Base-by-base conservation (phyloP, 2,888 invertebrate species). In the Timandra comae region DNA sequence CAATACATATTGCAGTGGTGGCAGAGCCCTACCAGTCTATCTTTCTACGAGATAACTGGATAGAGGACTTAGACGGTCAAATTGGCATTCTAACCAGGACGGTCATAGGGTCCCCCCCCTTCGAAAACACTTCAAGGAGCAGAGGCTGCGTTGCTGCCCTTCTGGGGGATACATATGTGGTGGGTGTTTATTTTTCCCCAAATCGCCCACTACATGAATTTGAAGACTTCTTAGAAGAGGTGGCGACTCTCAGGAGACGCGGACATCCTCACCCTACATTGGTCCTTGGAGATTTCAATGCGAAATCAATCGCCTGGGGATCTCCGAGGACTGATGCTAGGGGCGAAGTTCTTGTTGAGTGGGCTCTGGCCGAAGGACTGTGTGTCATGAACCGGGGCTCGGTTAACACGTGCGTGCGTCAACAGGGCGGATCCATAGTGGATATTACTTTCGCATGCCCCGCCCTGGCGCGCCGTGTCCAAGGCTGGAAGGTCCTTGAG, bases 21-120 rank as follows among this genome's bases (percentile, higher is more conserved):
- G 32, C 43, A 2, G 52, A 52, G 33, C 47, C 47, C 2, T 48
- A 48, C 11, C n/a, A n/a, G n/a, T 27, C 6, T 6, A 26, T 47
- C 1, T 43, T 43, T 1, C 24, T 25, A 10, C 22, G 29, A 4
- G 27, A 21, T 6, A 32, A 36, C 13, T 38, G 43, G 40, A 27
- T 20, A 2, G 35, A 35, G 1, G 43, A 43, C 25, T 2, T 11
- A 2, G 26, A 20, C 1, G 26, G 34, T n/a, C n/a, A n/a, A n/a
- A n/a, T n/a, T n/a, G n/a, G n/a, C n/a, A n/a, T n/a, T n/a, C n/a
- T n/a, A n/a, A n/a, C n/a, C n/a, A n/a, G n/a, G n/a, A n/a, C n/a
- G n/a, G n/a, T n/a, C n/a, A 7, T 8, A 6, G 24, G 35, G 1
- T 27, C 23, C 7, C 27, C 27, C 4, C 12, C 30, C 22, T 12